Conservation (phyloP, 2,113 vertebrate species). For the Periophthalmodon schlosseri region DNA sequence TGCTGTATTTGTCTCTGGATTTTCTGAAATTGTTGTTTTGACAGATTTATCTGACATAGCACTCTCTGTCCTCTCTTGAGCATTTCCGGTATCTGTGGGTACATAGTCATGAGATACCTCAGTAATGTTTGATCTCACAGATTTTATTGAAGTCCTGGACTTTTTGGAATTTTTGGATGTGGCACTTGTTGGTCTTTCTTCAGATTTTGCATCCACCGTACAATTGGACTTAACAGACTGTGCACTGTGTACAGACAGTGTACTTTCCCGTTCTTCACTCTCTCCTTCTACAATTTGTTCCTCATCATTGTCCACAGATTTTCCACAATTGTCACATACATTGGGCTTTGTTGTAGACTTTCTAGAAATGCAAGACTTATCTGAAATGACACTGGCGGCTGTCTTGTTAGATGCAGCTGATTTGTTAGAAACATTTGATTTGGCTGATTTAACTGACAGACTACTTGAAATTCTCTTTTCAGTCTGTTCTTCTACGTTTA, state of each 20-base stretch:
- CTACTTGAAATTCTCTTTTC: slow-evolving; percentile 5
- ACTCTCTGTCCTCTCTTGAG: slow-evolving; percentile 37
- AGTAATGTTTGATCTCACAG: slow-evolving; percentile 33
- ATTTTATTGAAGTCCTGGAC: slow-evolving; percentile 38
- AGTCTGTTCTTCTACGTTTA: background rate
- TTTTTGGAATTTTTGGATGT: slow-evolving; percentile 48
- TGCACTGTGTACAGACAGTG: slow-evolving; percentile 7
- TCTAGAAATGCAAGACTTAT: background rate
- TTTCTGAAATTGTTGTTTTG: slow-evolving; percentile 38
- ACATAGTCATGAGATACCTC: slow-evolving; percentile 8
- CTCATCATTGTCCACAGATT: slow-evolving; percentile 18
- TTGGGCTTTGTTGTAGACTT: slow-evolving; percentile 22
- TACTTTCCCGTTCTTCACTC: background rate
- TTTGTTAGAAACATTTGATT: slow-evolving; percentile 30
- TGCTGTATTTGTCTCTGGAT: slow-evolving; percentile 15
- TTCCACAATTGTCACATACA: slow-evolving; percentile 45
- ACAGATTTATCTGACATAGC: slow-evolving; percentile 38
- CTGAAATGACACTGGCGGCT: background rate
- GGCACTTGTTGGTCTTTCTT: slow-evolving; percentile 31
- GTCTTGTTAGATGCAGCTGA: background rate
- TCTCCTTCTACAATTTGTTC: background rate
- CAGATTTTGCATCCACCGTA: slow-evolving; percentile 14
- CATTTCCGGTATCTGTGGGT: slow-evolving; percentile 14
- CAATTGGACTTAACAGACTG: slow-evolving; percentile 20
- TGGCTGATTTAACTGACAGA: slow-evolving; percentile 35